Evolutionary conservation across 2,797 vertebrate species (phyloP), one percentile per base, ranked within the genome.

Genomic region (Lutjanus argentimaculatus): DNA sequence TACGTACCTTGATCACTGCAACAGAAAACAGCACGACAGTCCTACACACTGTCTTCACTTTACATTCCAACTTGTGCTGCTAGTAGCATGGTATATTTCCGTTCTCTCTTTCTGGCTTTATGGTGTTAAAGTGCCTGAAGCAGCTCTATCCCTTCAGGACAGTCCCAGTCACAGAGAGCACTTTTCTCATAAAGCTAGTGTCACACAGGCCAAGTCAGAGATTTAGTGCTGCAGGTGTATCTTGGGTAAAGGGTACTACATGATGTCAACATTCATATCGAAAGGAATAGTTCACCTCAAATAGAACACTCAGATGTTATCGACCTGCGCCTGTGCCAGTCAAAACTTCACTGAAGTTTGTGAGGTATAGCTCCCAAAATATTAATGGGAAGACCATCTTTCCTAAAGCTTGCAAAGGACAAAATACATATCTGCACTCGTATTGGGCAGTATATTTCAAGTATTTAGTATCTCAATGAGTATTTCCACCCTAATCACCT

Each of bases 91-190:
- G 14, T 69, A 46, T 69, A 46, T 84, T 69, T 78, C n/a, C 56
- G 64, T 62, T 77, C 43, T 71, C 61, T 48, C 73, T 66, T 40
- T 51, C 67, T 75, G 64, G 80, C 79, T 86, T 89, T 76, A 70
- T 85, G 76, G 59, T 80, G 82, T 91, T 76, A 74, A 79, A 92
- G 92, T 92, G 94, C 94, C 93, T 95, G 84, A 85, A 89, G 90
- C 85, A 87, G 91, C 80, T 55, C 12, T 42, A 75, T 83, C 78
- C 67, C 77, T 87, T 85, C 75, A 85, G 88, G 76, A 86, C 46
- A 64, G 56, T 69, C n/a, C 25, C 57, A 68, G 62, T 83, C 73
- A 83, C 63, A 16, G 7, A 79, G 63, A 70, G 62, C 66, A 45
- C 62, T 68, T 77, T 75, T 72, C 77, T 81, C 25, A 70, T 84